These are phyloP conservation scores for Corbicula japonica DNA, from an alignment of 2,888 invertebrate species.

Conservation along the genomic window DNA sequence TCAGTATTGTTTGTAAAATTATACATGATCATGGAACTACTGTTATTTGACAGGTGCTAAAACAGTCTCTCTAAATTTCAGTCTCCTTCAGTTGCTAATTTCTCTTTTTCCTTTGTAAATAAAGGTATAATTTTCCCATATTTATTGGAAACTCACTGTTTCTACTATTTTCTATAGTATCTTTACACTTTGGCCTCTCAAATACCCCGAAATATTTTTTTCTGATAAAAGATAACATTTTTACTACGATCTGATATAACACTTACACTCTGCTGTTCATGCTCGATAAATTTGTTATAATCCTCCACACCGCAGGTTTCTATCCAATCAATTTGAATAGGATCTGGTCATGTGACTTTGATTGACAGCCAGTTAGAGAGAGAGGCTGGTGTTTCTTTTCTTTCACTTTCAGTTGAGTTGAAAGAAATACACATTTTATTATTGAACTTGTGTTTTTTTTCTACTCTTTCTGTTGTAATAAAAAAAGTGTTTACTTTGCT, in stretches of 20 bases:
- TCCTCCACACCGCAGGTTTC: constrained; percentile 29
- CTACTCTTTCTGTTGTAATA: constrained; percentile 1
- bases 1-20: too few species aligned
- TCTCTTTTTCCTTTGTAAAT: neutral
- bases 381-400: constrained; percentile 27
- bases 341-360: constrained; percentile 59
- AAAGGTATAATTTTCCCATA: neutral
- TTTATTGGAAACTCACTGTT: neutral
- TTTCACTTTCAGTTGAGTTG: constrained; percentile 39
- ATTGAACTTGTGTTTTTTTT: constrained; percentile 25
- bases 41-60: too few species aligned
- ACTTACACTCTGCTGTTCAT: constrained; percentile 36
- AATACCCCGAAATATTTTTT: constrained; percentile 21
- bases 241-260: constrained; percentile 42
- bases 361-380: constrained; percentile 53
- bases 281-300: constrained; percentile 26
- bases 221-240: constrained; percentile 29
- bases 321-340: constrained; percentile 59
- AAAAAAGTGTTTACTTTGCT: neutral
- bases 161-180: neutral
- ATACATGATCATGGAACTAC: too few species aligned
- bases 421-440: constrained; percentile 45
- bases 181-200: constrained; percentile 17
- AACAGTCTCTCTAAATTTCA: too few species aligned
- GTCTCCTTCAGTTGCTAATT: constrained; percentile 4